Conservation (phyloP, 2,888 invertebrate genomes). For the Dermolepida albohirtum region DNA sequence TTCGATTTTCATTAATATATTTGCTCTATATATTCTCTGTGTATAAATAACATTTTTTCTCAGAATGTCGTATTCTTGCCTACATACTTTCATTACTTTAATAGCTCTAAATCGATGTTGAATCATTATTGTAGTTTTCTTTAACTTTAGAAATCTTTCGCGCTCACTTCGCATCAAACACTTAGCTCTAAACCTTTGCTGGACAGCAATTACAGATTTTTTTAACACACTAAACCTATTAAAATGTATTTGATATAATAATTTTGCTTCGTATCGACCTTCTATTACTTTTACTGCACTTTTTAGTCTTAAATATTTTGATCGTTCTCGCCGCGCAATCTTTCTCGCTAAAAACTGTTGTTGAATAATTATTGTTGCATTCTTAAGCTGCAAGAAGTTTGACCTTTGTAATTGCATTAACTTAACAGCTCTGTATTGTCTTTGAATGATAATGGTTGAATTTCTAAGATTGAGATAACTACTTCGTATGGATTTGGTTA, state of each 20-base stretch:
- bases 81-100: slow-evolving; percentile 51
- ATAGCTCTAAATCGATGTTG: slow-evolving; percentile 68
- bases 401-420: slow-evolving; percentile 2
- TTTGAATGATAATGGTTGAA: slow-evolving; percentile 48
- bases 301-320: slow-evolving; percentile 49
- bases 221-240: slow-evolving; percentile 53
- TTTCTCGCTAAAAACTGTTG: slow-evolving; percentile 61
- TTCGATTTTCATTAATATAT: slow-evolving; percentile 62
- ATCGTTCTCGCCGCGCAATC: slow-evolving; percentile 48
- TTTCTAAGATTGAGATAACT: slow-evolving; percentile 57
- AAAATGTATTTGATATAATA: slow-evolving; percentile 53
- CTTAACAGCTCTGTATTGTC: slow-evolving; percentile 14
- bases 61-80: slow-evolving; percentile 49
- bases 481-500: slow-evolving; percentile 57
- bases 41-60: slow-evolving; percentile 63
- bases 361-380: slow-evolving; percentile 52
- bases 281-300: slow-evolving; percentile 56
- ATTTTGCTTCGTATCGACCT: slow-evolving; percentile 50
- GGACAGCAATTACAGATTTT: slow-evolving; percentile 49
- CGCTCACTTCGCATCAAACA: slow-evolving; percentile 47
- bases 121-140: slow-evolving; percentile 63
- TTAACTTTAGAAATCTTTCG: slow-evolving; percentile 47
- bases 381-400: slow-evolving; percentile 49
- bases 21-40: slow-evolving; percentile 65
- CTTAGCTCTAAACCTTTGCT: slow-evolving; percentile 45